phyloP scores from a whole-genome alignment of 2,113 vertebrate species.

The Hippolais icterina region DNA sequence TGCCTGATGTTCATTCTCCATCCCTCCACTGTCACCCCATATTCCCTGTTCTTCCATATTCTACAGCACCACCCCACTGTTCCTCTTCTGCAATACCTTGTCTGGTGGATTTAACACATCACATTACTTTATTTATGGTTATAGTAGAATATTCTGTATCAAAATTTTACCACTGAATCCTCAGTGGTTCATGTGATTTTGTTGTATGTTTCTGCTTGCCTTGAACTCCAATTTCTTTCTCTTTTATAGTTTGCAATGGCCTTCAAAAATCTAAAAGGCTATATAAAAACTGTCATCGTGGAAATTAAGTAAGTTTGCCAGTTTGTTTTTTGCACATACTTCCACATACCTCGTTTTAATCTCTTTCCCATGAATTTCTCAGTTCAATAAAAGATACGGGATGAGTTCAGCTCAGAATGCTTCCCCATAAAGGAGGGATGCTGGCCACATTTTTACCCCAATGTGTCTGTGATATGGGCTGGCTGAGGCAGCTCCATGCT shows the following conservation, averaged over 20 bases:
- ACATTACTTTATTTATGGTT: background rate
- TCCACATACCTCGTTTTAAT: background rate
- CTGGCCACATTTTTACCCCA: background rate
- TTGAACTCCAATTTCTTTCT: background rate
- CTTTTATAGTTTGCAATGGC: background rate
- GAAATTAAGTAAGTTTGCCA: conserved; percentile 59
- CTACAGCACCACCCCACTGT: background rate
- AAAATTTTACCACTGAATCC: background rate
- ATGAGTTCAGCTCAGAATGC: background rate
- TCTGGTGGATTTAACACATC: background rate
- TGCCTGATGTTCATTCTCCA: background rate
- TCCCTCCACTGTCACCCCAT: background rate
- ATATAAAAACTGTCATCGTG: background rate
- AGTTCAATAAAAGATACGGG: background rate
- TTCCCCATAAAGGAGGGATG: background rate
- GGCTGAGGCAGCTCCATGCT: background rate
- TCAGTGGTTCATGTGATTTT: background rate
- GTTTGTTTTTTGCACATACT: background rate
- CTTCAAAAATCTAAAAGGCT: accelerated
- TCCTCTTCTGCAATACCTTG: background rate
- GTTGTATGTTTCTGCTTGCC: background rate
- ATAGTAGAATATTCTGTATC: background rate
- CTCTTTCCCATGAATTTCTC: background rate
- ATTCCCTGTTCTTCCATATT: background rate
- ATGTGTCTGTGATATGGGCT: background rate